These are phyloP conservation scores for Polia nebulosa DNA, from an alignment of 2,888 invertebrate genomes.

Conservation along the genomic window DNA sequence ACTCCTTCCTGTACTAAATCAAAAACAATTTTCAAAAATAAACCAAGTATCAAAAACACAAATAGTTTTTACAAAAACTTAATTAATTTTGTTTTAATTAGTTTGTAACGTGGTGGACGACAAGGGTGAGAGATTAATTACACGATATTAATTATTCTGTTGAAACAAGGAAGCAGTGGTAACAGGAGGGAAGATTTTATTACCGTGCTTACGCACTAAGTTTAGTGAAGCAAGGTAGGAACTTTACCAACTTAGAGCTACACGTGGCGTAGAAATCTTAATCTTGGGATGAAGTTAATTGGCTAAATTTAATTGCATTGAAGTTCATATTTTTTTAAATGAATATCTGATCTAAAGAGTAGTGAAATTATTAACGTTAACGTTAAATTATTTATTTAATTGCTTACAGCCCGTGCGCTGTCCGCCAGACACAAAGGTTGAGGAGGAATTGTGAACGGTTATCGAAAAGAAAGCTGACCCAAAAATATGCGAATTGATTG, in stretches of 20 bases:
- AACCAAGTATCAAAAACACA: constrained; percentile 6
- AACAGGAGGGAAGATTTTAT: constrained; percentile 1
- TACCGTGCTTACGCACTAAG: background rate
- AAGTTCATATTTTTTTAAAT: background rate
- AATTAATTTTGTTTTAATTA: constrained; percentile 26
- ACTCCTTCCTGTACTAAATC: too few relatives aligned
- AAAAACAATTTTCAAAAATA: too few relatives aligned
- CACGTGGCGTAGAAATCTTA: background rate
- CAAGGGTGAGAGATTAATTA: constrained; percentile 13
- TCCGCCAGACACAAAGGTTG: too few relatives aligned
- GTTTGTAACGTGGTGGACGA: constrained; percentile 3
- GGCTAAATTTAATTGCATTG: too few relatives aligned
- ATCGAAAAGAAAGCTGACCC: too few relatives aligned
- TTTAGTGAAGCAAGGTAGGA: background rate
- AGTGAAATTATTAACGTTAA: too few relatives aligned
- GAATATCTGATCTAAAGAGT: too few relatives aligned
- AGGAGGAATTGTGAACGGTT: too few relatives aligned
- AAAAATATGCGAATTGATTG: too few relatives aligned
- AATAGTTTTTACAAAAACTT: constrained; percentile 5
- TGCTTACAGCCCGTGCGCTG: too few relatives aligned
- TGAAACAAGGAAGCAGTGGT: background rate
- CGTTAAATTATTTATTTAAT: too few relatives aligned
- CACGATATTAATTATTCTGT: constrained; percentile 16
- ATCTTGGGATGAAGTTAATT: too few relatives aligned
- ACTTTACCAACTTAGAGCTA: background rate